Base-by-base conservation (phyloP, 92 coral and sea anemone genomes). In the Plumapathes pennacea region DNA sequence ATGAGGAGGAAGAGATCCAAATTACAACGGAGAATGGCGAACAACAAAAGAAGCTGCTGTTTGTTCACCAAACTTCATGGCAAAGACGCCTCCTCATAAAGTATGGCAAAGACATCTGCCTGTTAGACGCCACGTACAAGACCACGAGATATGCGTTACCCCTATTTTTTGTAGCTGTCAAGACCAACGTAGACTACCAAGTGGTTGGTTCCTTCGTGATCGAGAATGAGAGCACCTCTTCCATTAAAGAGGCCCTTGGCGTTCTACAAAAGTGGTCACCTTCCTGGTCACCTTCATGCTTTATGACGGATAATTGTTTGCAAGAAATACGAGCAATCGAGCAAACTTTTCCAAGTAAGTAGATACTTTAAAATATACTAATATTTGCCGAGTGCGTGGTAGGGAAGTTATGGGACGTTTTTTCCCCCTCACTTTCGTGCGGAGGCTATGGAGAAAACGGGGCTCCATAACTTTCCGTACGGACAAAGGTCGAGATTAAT, bases 51-150 rank as follows among this genome's bases (percentile, higher is more conserved):
- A 42, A 37, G 17, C 50, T 74, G 10, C 52, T 82, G 12, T 68
- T 82, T 60, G 70, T 69, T 10, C 68, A 67, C 50, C 89, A 82
- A 38, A 38, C 89, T 36, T 49, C 53, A 10, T 67, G 89, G 89
- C 74, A 74, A 54, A 15, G 27, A 12, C 67, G 43, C 3, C 67
- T 82, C 0, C 55, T 82, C 4, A 5, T 29, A 1, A 38, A 17
- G 3, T 74, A 74, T 61, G 83, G 89, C 36, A 67, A 82, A 25
- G 30, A 60, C 39, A 64, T 74, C 22, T 59, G 77, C 49, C 73
- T 81, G 13, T 54, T 81, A 3, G 82, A 81, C 54, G 88, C 82
- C 5, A 81, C 88, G 1, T 66, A 81, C 53, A 57, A 50, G 25
- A 81, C 82, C 27, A 74, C 78, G 5, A 20, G 77, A 3, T 75